Evolutionary conservation across 2,113 vertebrate species (phyloP), one percentile per base, ranked within the genome.

Genomic region (Clarias batrachus): DNA sequence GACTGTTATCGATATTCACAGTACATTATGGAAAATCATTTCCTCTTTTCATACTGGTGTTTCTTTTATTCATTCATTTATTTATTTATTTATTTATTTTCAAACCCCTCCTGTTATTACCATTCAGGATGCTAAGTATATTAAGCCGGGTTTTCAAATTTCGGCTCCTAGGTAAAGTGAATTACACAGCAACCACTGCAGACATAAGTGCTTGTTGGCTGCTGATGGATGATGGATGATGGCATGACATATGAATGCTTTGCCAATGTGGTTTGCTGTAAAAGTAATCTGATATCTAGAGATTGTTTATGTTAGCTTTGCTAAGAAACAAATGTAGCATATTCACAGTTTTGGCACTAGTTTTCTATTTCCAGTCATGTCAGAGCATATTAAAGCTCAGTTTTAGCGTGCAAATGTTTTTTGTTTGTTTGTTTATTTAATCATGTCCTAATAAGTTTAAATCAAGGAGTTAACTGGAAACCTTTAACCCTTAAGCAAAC

Each of bases 221-320:
- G 88, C 84, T 7, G 97, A 95, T 0, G 96, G 96, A 85, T 97
- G 97, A 6, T 93, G 54, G 1, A 60, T 78, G 52, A 78, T 90
- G 4, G 95, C 96, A 0, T 6, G 30, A 65, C 97, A 98, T 82
- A 90, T 87, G 82, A 97, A 97, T 5, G 94, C 94, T 30, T 86
- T 94, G n/a, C 95, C 96, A 16, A 91, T 90, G 33, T 92, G 91
- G 1, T 91, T 90, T 80, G 17, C 37, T 10, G 0, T 23, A 80
- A 60, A 3, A 62, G 57, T 60, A 80, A 80, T 62, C 27, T 60
- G 56, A 60, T 80, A 60, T 60, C 57, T 80, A 17, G 13, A 76
- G 73, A 52, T 23, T 8, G 23, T n/a, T 16, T n/a, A 77, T 54
- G 10, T 2, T 41, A 74, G 21, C 25, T 23, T 25, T 10, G 4